Conservation (phyloP, 2,797 vertebrate species). For the Eulemur mongoz region DNA sequence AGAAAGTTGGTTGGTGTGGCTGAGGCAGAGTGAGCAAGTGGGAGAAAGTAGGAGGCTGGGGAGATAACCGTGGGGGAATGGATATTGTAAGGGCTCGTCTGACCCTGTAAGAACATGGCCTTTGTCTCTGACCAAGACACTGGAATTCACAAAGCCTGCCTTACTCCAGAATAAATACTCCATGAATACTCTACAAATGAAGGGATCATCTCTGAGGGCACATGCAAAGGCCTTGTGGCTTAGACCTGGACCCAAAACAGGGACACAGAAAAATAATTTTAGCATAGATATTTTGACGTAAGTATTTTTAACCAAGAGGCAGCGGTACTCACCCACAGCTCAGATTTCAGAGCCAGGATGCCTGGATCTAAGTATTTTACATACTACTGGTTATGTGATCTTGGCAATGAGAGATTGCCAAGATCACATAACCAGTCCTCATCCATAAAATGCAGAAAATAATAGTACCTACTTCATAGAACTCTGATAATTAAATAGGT, state of each 20-base stretch:
- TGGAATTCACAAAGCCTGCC: neutral
- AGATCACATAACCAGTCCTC: neutral
- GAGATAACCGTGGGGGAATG: neutral
- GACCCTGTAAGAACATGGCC: neutral
- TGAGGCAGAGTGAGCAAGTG: neutral
- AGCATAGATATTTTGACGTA: neutral
- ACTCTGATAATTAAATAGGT: neutral
- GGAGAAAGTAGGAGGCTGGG: fast-evolving
- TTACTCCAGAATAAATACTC: neutral
- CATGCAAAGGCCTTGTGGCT: neutral
- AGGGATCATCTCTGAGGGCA: neutral
- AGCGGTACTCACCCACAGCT: neutral
- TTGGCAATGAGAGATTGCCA: neutral
- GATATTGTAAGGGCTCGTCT: neutral
- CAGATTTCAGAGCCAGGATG: neutral
- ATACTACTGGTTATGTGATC: neutral
- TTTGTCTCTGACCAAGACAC: neutral
- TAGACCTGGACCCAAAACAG: neutral
- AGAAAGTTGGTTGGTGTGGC: neutral
- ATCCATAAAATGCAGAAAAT: neutral
- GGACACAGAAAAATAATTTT: neutral
- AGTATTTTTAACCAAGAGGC: neutral
- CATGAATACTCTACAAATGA: neutral
- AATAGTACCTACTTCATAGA: neutral
- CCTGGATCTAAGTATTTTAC: neutral